Conservation (phyloP, 2,888 invertebrate species). For the Zootermopsis nevadensis region DNA sequence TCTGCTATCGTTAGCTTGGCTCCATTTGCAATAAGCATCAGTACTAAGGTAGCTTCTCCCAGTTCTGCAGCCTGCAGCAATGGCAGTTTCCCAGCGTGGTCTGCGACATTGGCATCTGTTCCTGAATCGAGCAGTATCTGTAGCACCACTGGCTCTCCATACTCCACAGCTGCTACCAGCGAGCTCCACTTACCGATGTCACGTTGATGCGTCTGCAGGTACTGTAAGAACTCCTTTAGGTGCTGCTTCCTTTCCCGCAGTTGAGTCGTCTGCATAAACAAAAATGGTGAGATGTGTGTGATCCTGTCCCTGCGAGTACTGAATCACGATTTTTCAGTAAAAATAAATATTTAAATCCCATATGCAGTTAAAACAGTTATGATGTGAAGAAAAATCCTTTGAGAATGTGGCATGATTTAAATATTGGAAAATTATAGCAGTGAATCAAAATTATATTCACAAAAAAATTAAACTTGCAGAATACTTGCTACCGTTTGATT, state of each 20-base stretch:
- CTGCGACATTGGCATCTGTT: neutral
- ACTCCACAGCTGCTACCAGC: constrained; percentile 23
- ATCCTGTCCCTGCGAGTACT: neutral
- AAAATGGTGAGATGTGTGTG: neutral
- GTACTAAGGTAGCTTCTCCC: neutral
- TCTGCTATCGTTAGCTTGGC: constrained; percentile 32
- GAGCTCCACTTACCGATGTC: constrained; percentile 36
- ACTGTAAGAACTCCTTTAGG: constrained; percentile 13
- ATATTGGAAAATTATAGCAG: no score
- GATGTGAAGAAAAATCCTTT: no score
- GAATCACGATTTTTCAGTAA: neutral
- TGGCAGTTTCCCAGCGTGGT: neutral
- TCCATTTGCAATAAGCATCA: constrained; percentile 1
- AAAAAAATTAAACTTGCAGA: no score
- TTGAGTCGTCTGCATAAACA: neutral
- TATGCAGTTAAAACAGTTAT: no score
- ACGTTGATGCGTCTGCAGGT: neutral
- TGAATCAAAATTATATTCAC: no score
- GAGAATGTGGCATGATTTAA: no score
- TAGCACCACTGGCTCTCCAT: constrained; percentile 6
- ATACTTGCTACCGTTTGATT: no score
- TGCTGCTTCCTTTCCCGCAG: neutral
- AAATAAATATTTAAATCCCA: neutral
- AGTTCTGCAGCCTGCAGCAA: constrained; percentile 28
- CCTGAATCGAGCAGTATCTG: constrained; percentile 26